phyloP scores from a whole-genome alignment of 2,888 invertebrate species.

The Heliconius erato region DNA sequence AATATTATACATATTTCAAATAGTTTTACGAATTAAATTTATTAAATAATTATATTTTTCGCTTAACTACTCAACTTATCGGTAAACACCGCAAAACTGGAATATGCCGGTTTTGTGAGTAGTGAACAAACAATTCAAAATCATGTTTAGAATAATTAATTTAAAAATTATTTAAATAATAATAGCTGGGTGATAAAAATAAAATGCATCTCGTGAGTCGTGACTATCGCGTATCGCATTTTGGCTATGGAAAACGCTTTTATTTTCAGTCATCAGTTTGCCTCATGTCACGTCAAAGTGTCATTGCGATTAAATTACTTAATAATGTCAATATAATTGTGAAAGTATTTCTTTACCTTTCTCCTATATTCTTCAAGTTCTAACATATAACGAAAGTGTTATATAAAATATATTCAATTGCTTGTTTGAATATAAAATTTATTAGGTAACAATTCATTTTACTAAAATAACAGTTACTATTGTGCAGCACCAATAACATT shows the following conservation, averaged over 20 bases:
- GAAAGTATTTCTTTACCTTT: constrained; percentile 12
- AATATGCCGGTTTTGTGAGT: constrained; percentile 3
- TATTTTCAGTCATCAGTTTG: constrained; percentile 26
- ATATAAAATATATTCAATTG: constrained; percentile 3
- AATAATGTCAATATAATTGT: not conserved
- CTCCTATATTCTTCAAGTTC: not conserved
- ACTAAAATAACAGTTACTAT: not conserved
- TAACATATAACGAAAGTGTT: not conserved
- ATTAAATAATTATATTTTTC: not conserved
- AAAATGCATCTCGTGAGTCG: constrained; percentile 17
- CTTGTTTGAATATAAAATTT: constrained; percentile 2
- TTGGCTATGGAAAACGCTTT: constrained; percentile 24
- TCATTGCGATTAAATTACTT: constrained; percentile 11
- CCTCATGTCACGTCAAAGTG: constrained; percentile 21
- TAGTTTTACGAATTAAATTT: not conserved
- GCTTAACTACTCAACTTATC: not conserved
- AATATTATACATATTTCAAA: not conserved
- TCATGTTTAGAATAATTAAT: not conserved
- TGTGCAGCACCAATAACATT: not conserved
- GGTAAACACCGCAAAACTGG: not conserved
- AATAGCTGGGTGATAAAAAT: constrained; percentile 9
- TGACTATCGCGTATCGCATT: constrained; percentile 12
- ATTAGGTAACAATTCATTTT: not conserved
- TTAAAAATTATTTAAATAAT: not conserved
- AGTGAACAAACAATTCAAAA: not conserved